Base-by-base conservation (phyloP, 2,113 vertebrate genomes). In the Leuciscus idus region DNA sequence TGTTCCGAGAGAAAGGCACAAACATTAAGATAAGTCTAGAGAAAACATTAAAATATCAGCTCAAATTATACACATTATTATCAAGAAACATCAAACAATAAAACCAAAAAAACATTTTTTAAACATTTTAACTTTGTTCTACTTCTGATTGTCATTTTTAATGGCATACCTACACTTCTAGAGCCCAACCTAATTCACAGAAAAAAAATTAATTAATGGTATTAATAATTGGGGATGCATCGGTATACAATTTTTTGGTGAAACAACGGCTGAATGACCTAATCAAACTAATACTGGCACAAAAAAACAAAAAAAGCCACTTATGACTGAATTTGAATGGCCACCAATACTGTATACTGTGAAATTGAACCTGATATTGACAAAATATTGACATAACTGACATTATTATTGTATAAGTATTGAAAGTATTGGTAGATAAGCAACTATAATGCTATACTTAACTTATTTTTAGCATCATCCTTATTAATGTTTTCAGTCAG, bases 91-190 rank as follows among this genome's bases (percentile, higher is more conserved):
- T 15, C 55, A 82, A 86, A 84, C 50, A 12, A 89, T 70, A 82
- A 46, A 80, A 61, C 12, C 30, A n/a, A 39, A 85, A 78, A 23
- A 9, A 7, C 0, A 0, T 39, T 1, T 11, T 81, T 77, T 30
- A 78, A 83, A 10, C 64, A 36, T 43, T 73, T 80, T 15, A 78
- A 10, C 59, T 85, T 72, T 11, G 50, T 72, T 77, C n/a, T 62
- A 23, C 39, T 43, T 81, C 80, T 87, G 88, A 89, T 89, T 87
- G 85, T 89, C 88, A 73, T 83, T 21, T 86, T 77, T 84, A 81
- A 84, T 73, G 82, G 55, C 73, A 80, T 17, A 59, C 6, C 28
- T 77, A 55, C 46, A 79, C 55, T 33, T 81, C 6, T 43, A 84
- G 68, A 30, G 82, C 10, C 52, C 64, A 84, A 43, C 30, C 50